phyloP scores from a whole-genome alignment of 2,113 vertebrate genomes.

The Salminus brasiliensis region DNA sequence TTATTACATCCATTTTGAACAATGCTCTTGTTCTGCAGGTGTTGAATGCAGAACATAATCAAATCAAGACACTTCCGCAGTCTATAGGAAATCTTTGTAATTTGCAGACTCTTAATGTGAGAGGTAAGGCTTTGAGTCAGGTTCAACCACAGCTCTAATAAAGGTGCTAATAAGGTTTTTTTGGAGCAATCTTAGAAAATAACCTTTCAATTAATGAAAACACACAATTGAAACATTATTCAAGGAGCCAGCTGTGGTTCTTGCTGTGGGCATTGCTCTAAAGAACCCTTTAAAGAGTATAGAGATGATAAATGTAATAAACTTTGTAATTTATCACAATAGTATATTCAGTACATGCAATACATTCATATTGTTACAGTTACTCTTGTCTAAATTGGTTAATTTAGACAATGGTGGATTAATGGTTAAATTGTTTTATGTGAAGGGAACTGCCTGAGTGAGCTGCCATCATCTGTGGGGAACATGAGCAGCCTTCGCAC shows the following conservation, averaged over 20 bases:
- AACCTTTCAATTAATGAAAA: too few species aligned
- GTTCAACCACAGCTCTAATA: background rate
- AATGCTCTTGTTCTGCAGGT: slow-evolving; percentile 75
- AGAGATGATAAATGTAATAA: too few species aligned
- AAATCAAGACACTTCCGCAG: slow-evolving; percentile 82
- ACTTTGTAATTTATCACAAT: background rate
- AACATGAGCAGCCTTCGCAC: slow-evolving; percentile 82
- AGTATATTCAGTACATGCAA: background rate
- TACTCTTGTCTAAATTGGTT: background rate
- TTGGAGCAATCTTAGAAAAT: background rate
- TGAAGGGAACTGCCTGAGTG: slow-evolving; percentile 84
- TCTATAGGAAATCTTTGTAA: slow-evolving; percentile 82
- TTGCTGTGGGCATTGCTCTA: background rate
- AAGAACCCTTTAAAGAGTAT: too few species aligned
- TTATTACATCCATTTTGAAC: background rate
- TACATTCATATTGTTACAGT: background rate
- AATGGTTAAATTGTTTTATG: background rate
- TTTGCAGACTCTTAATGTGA: slow-evolving; percentile 89
- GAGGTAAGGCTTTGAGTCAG: slow-evolving; percentile 75
- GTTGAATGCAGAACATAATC: slow-evolving; percentile 89
- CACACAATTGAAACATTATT: too few species aligned
- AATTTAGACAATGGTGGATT: background rate
- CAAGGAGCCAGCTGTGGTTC: too few species aligned
- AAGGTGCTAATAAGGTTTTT: background rate
- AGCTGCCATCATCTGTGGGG: slow-evolving; percentile 75